Percentiles rank a stretch among this genome's conserved stretches.
phyloP scores from a whole-genome alignment of 2,888 invertebrate species.

The Sminthurides aquaticus region DNA sequence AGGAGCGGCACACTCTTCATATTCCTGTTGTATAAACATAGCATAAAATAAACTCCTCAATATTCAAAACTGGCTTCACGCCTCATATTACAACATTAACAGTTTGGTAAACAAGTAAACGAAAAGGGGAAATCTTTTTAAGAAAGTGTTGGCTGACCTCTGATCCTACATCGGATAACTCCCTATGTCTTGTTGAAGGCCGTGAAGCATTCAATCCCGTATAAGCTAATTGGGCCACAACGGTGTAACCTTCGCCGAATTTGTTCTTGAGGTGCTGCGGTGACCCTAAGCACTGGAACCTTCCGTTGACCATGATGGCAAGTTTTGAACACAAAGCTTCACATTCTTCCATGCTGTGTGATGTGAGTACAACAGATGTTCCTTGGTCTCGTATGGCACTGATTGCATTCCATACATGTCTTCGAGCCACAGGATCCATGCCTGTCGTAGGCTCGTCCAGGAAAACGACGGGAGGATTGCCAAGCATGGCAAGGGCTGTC shows the following conservation, averaged over 20 bases:
- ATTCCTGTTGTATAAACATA: no score
- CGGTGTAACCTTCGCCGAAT: slow-evolving; percentile 60
- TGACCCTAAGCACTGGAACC: slow-evolving; percentile 65
- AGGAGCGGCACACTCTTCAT: no score
- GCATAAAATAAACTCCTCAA: no score
- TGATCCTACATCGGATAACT: no score
- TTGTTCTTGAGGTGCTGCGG: slow-evolving; percentile 70
- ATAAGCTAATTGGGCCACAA: slow-evolving; percentile 47
- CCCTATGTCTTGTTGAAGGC: no score
- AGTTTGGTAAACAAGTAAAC: no score
- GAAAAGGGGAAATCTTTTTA: no score
- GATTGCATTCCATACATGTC: slow-evolving; percentile 72
- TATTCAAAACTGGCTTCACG: no score
- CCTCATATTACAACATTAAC: no score
- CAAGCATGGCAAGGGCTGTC: slow-evolving; percentile 63
- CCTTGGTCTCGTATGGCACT: slow-evolving; percentile 57
- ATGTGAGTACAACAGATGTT: slow-evolving; percentile 69
- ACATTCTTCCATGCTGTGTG: slow-evolving; percentile 78
- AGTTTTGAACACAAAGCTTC: slow-evolving; percentile 72
- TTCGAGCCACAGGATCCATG: slow-evolving; percentile 71
- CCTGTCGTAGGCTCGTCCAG: slow-evolving; percentile 60
- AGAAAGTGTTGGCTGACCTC: no score
- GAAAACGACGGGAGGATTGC: slow-evolving; percentile 61
- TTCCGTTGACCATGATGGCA: slow-evolving; percentile 74
- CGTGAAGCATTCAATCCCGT: slow-evolving; percentile 23